A percentile compares a stretch with the other conserved stretches of the same genome.
phyloP scores from a whole-genome alignment of 2,888 invertebrate genomes.

The Ephialtes manifestator region DNA sequence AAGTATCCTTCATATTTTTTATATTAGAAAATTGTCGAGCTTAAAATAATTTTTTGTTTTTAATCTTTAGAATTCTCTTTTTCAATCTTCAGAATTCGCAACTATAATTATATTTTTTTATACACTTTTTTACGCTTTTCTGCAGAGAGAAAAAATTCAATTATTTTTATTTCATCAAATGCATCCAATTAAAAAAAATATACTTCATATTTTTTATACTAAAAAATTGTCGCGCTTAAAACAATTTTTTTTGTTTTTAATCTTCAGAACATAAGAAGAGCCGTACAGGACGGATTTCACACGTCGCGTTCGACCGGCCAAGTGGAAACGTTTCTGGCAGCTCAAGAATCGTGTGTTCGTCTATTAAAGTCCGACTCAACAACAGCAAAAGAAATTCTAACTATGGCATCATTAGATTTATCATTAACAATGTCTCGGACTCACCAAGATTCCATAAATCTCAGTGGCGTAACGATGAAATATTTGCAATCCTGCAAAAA shows the following conservation, averaged over 20 bases:
- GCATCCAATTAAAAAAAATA: too few species aligned
- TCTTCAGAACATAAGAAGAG: conserved; percentile 81
- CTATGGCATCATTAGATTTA: conserved; percentile 81
- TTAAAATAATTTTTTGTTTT: too few species aligned
- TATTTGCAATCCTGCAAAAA: conserved; percentile 77
- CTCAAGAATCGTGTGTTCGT: conserved; percentile 78
- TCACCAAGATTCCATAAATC: conserved; percentile 75
- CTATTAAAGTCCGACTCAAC: conserved; percentile 69
- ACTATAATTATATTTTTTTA: too few species aligned
- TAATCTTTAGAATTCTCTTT: too few species aligned
- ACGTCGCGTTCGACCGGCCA: conserved; percentile 80
- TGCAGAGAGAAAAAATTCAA: too few species aligned
- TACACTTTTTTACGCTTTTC: too few species aligned
- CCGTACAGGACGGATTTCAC: conserved; percentile 80
- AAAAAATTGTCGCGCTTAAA: conserved; percentile 61
- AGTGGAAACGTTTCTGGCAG: conserved; percentile 83
- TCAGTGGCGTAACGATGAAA: conserved; percentile 81
- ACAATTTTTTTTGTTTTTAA: conserved; percentile 75
- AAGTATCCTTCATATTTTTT: too few species aligned
- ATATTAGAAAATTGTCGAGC: too few species aligned
- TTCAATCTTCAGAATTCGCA: too few species aligned
- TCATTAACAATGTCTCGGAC: conserved; percentile 79
- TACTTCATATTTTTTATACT: background rate
- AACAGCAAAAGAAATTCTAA: conserved; percentile 76
- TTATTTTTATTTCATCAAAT: too few species aligned